Evolutionary conservation across 2,888 invertebrate species (phyloP).

Genomic region (Ceramica pisi): DNA sequence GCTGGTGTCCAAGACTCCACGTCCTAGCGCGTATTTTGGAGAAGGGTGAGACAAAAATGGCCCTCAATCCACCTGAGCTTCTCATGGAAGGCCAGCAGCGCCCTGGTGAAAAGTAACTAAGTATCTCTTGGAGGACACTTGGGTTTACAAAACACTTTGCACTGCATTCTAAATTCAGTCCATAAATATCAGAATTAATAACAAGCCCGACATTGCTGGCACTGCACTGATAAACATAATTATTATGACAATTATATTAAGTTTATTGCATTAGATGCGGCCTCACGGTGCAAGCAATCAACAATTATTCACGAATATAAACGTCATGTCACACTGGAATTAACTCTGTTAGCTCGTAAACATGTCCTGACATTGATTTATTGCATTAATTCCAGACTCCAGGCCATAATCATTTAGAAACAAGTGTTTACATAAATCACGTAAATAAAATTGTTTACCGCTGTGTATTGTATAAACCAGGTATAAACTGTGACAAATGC

Average conservation of each 20-base stretch:
- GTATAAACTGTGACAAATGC: slow-evolving; percentile 51
- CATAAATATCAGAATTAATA: slow-evolving; percentile 33
- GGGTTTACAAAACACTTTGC: no score
- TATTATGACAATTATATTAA: slow-evolving; percentile 66
- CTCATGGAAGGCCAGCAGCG: no score
- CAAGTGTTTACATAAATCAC: slow-evolving; percentile 80
- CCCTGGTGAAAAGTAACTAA: no score
- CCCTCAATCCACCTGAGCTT: no score
- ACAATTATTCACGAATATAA: slow-evolving; percentile 90
- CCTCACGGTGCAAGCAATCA: slow-evolving; percentile 78
- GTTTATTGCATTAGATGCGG: slow-evolving; percentile 69
- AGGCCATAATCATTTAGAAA: slow-evolving; percentile 83
- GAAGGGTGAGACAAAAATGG: no score
- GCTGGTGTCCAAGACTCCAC: no score
- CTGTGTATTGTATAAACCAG: slow-evolving; percentile 54
- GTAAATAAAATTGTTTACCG: slow-evolving; percentile 68
- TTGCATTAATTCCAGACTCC: slow-evolving; percentile 86
- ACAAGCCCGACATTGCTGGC: slow-evolving; percentile 38
- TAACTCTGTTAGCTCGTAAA: slow-evolving; percentile 90
- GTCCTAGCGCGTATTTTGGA: no score
- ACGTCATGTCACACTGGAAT: slow-evolving; percentile 89
- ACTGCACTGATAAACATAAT: slow-evolving; percentile 60
- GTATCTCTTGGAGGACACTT: no score
- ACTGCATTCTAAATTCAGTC: not conserved
- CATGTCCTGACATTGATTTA: slow-evolving; percentile 89